These are phyloP conservation scores for Ephydatia muelleri DNA, from an alignment of 37 sponge, comb jelly and placozoan species.

Conservation along the genomic window DNA sequence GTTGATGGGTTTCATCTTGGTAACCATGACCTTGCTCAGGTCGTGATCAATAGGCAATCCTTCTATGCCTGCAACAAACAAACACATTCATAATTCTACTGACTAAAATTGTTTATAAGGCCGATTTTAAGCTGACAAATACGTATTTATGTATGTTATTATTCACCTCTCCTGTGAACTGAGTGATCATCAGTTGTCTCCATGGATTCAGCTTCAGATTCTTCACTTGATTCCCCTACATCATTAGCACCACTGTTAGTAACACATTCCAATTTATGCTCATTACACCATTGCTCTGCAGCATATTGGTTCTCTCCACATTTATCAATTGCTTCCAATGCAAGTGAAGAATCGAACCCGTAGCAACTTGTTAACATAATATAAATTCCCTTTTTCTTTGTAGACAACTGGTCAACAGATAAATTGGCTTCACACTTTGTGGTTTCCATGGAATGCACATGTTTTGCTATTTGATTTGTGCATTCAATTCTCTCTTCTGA, in stretches of 20 bases:
- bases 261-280: slow-evolving; percentile 20
- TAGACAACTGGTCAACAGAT: slow-evolving; percentile 22
- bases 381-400: slow-evolving; percentile 11
- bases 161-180: background rate
- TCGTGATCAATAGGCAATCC: background rate
- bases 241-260: slow-evolving; percentile 4
- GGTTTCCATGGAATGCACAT: background rate
- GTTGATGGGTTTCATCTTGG: slow-evolving; percentile 1
- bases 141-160: background rate
- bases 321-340: slow-evolving; percentile 32
- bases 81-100: background rate
- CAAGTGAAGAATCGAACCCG: background rate
- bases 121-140: too few species aligned
- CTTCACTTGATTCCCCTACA: too few species aligned
- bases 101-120: background rate
- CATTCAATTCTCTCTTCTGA: background rate
- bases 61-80: background rate
- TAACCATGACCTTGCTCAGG: background rate
- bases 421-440: slow-evolving; percentile 3
- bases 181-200: background rate
- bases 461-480: background rate
- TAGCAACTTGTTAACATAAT: background rate
- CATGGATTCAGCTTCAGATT: too few species aligned
- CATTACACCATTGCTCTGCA: slow-evolving; percentile 28
- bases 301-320: slow-evolving; percentile 26